These are phyloP conservation scores for Reticulitermes speratus DNA, from an alignment of 1,140 invertebrate genomes.

Conservation along the genomic window DNA sequence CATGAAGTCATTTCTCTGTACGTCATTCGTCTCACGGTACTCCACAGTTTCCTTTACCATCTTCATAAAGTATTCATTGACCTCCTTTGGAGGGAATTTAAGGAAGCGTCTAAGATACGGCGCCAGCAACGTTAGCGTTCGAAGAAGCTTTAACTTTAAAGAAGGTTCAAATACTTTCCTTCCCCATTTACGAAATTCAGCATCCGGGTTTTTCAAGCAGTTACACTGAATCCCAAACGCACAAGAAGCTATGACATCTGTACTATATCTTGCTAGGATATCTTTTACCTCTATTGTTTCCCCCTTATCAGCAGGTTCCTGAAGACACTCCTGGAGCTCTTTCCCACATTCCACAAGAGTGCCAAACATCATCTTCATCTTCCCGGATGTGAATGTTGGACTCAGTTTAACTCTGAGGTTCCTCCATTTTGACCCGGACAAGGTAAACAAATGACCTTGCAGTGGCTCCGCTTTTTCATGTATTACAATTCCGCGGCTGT, in stretches of 20 bases:
- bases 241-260: slow-evolving; percentile 57
- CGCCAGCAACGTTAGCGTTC: too few relatives aligned
- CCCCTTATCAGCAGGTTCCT: slow-evolving; percentile 32
- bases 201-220: slow-evolving; percentile 49
- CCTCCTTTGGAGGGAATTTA: slow-evolving; percentile 23
- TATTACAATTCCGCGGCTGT: slow-evolving; percentile 42
- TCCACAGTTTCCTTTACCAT: slow-evolving; percentile 37
- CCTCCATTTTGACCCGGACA: slow-evolving; percentile 56
- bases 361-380: slow-evolving; percentile 56
- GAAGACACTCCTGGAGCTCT: not conserved
- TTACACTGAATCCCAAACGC: slow-evolving; percentile 58
- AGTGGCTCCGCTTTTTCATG: slow-evolving; percentile 47
- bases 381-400: slow-evolving; percentile 57
- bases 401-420: slow-evolving; percentile 53
- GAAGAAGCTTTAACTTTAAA: not conserved
- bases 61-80: slow-evolving; percentile 40
- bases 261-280: slow-evolving; percentile 52
- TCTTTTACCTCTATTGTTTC: slow-evolving; percentile 46
- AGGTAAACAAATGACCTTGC: slow-evolving; percentile 53
- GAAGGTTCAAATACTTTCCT: slow-evolving; percentile 43
- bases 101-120: too few relatives aligned
- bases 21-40: slow-evolving; percentile 40
- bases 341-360: slow-evolving; percentile 24
- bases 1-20: slow-evolving; percentile 39
- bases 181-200: slow-evolving; percentile 53